These are phyloP conservation scores for Scaptomyza flava DNA, from an alignment of 2,888 invertebrate genomes.

Conservation along the genomic window DNA sequence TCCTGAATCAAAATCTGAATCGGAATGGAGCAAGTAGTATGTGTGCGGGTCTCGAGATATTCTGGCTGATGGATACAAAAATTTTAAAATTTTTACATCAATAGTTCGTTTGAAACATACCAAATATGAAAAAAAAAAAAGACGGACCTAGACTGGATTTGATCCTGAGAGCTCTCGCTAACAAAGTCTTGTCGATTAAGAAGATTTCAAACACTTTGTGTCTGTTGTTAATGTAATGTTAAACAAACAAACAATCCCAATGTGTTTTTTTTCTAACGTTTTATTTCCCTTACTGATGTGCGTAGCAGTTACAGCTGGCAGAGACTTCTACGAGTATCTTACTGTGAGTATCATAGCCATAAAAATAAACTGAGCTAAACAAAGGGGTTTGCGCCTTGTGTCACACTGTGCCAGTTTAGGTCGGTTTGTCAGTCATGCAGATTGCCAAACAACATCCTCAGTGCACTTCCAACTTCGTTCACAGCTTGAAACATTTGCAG, in stretches of 20 bases:
- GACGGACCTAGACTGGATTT: neutral
- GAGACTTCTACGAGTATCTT: conserved; percentile 56
- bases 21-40: neutral
- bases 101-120: no score
- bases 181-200: neutral
- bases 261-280: neutral
- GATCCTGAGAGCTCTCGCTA: neutral
- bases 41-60: neutral
- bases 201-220: neutral
- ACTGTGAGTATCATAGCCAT: conserved; percentile 51
- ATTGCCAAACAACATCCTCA: conserved; percentile 44
- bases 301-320: conserved; percentile 23
- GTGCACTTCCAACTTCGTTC: conserved; percentile 73
- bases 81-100: no score
- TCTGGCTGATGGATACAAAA: no score
- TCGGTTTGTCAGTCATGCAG: conserved; percentile 37
- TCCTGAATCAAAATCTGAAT: neutral
- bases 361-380: conserved; percentile 63
- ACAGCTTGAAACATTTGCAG: conserved; percentile 55
- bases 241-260: neutral
- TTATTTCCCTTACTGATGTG: neutral
- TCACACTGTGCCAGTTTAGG: conserved; percentile 51
- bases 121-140: no score
- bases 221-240: neutral
- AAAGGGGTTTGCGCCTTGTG: conserved; percentile 64